Conservation (phyloP, 2,797 vertebrate species). For the Syndactyla subalaris region DNA sequence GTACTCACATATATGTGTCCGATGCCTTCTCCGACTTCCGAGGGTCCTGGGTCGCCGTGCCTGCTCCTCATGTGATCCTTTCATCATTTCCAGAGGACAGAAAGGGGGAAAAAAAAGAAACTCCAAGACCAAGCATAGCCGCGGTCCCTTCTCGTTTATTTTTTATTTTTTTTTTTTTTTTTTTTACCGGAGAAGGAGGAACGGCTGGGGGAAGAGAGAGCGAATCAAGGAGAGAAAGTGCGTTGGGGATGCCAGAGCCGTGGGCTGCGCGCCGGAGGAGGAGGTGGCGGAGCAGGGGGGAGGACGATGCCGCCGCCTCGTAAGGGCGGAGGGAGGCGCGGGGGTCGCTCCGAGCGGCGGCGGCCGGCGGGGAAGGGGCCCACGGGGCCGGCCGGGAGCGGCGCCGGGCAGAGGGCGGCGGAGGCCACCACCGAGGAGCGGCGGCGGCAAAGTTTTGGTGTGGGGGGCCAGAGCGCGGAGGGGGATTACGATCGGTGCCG, state of each 20-base stretch:
- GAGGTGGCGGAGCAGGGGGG: conserved; percentile 70
- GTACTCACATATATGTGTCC: not conserved
- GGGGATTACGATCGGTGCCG: conserved; percentile 47
- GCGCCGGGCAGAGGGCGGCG: conserved; percentile 16
- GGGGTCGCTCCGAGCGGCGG: conserved; percentile 52
- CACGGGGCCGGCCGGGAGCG: conserved; percentile 16
- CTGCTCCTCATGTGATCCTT: conserved; percentile 15
- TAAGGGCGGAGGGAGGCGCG: conserved; percentile 66
- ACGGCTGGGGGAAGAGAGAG: conserved; percentile 6
- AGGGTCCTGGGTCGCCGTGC: not conserved
- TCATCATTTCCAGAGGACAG: not conserved
- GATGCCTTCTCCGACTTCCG: conserved; percentile 33
- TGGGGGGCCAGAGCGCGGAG: conserved; percentile 53
- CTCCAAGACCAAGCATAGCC: not conserved
- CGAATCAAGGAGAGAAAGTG: conserved; percentile 47
- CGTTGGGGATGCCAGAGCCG: conserved; percentile 75
- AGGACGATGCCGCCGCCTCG: conserved; percentile 76
- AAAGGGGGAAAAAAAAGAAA: not conserved
- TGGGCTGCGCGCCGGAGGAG: conserved; percentile 70
- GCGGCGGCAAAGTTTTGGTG: conserved; percentile 63
- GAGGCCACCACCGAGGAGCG: conserved; percentile 19
- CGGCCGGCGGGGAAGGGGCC: conserved; percentile 4
- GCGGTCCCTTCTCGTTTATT: not conserved
- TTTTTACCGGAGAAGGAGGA: not conserved
- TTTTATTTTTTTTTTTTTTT: not conserved